A percentile compares a stretch with the other conserved stretches of the same genome.
Evolutionary conservation across 1,140 invertebrate species (phyloP).

Genomic region (Cyclina sinensis): DNA sequence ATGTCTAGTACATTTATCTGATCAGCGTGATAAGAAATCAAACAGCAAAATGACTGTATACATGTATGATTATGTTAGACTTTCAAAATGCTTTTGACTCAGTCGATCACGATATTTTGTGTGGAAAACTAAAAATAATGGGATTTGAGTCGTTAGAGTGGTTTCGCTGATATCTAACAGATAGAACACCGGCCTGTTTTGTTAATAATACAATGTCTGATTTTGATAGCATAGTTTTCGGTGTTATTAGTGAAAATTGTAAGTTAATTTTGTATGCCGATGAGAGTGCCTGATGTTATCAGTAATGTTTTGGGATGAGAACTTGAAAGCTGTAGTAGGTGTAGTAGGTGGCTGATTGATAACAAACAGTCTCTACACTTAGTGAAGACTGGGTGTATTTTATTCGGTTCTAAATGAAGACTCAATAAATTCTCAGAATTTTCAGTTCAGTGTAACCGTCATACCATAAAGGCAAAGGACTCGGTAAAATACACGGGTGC

Average conservation of each 20-base stretch:
- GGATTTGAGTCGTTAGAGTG: neutral
- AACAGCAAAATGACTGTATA: neutral
- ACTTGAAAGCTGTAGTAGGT: neutral
- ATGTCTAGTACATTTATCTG: neutral
- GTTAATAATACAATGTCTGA: neutral
- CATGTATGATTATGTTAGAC: neutral
- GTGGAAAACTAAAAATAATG: neutral
- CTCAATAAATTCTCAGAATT: neutral
- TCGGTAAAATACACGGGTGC: neutral
- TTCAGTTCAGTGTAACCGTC: neutral
- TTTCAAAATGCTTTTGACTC: neutral
- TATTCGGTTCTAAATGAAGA: too few relatives aligned
- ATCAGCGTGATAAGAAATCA: neutral
- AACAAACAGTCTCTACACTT: neutral
- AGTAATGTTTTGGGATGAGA: neutral
- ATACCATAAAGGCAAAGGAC: neutral
- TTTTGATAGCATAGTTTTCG: neutral
- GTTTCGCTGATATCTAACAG: neutral
- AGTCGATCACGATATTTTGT: neutral
- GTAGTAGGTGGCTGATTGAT: neutral
- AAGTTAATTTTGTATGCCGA: neutral
- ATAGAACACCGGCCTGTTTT: neutral
- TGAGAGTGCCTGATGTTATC: neutral
- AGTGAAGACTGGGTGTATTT: constrained; percentile 18
- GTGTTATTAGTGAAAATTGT: neutral